These are phyloP conservation scores for Cydia fagiglandana DNA, from an alignment of 1,140 invertebrate genomes.

Conservation along the genomic window DNA sequence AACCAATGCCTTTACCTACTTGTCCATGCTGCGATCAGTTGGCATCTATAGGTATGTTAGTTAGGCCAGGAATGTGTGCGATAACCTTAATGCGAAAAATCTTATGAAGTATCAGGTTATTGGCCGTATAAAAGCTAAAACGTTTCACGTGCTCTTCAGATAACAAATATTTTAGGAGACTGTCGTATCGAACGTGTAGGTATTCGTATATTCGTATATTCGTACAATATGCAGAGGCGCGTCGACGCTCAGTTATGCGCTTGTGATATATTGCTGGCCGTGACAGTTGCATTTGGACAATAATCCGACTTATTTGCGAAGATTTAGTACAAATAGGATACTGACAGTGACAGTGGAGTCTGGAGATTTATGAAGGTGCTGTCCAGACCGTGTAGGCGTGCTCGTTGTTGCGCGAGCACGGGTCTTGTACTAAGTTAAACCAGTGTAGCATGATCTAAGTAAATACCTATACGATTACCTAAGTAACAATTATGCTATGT, in stretches of 20 bases:
- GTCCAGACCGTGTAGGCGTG: conserved; percentile 33
- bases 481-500: too few relatives aligned
- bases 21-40: too few relatives aligned
- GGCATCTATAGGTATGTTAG: too few relatives aligned
- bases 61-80: background rate
- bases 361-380: conserved; percentile 44
- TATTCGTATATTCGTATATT: too few relatives aligned
- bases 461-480: too few relatives aligned
- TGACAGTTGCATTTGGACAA: conserved; percentile 35
- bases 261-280: background rate
- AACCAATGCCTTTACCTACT: too few relatives aligned
- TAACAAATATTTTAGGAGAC: conserved; percentile 19
- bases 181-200: background rate
- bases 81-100: background rate
- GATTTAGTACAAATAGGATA: conserved; percentile 43
- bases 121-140: conserved; percentile 25
- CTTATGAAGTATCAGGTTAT: conserved; percentile 22
- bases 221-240: background rate
- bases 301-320: conserved; percentile 37
- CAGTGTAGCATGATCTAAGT: background rate
- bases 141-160: conserved; percentile 11
- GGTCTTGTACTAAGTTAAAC: background rate
- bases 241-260: conserved; percentile 3
- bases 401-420: background rate
- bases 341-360: conserved; percentile 39